These are phyloP conservation scores for Marisa cornuarietis DNA, from an alignment of 1,140 invertebrate genomes.

Conservation along the genomic window DNA sequence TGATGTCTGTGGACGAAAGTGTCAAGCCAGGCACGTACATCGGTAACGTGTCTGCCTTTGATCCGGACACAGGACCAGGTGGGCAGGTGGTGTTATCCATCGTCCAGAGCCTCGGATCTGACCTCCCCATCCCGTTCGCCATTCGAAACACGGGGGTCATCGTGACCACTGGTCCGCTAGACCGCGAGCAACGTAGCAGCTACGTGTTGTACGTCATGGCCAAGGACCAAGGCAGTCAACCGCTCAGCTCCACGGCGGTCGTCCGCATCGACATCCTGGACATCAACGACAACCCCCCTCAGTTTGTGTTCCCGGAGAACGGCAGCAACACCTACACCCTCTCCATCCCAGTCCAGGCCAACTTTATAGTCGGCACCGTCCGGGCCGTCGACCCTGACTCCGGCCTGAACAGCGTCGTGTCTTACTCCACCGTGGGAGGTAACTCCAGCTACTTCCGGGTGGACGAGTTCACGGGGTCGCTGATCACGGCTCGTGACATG, in stretches of 20 bases:
- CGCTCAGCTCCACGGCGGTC: constrained; percentile 85
- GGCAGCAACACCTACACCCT: constrained; percentile 21
- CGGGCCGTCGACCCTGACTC: constrained; percentile 56
- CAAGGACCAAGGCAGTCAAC: constrained; percentile 88
- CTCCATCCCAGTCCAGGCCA: constrained; percentile 13
- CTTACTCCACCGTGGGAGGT: constrained; percentile 25
- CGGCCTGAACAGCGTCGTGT: constrained; percentile 31
- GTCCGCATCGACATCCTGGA: constrained; percentile 83
- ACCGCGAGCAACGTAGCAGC: constrained; percentile 80
- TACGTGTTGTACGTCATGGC: constrained; percentile 88
- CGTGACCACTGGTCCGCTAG: constrained; percentile 67
- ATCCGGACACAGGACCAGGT: constrained; percentile 26
- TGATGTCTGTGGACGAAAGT: constrained; percentile 32
- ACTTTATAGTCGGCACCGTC: constrained; percentile 25
- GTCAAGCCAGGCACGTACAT: constrained; percentile 28
- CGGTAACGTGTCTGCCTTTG: constrained; percentile 29
- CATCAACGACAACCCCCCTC: constrained; percentile 73
- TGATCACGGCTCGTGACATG: constrained; percentile 30
- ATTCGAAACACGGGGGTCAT: constrained; percentile 25
- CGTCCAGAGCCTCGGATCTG: constrained; percentile 1
- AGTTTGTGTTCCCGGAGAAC: constrained; percentile 64
- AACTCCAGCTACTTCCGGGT: constrained; percentile 42
- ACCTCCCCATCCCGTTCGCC: constrained; percentile 13
- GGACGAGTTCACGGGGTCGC: constrained; percentile 36
- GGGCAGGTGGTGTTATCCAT: constrained; percentile 12